Evolutionary conservation across 2,888 invertebrate genomes (phyloP).

Genomic region (Bombyx huttoni): DNA sequence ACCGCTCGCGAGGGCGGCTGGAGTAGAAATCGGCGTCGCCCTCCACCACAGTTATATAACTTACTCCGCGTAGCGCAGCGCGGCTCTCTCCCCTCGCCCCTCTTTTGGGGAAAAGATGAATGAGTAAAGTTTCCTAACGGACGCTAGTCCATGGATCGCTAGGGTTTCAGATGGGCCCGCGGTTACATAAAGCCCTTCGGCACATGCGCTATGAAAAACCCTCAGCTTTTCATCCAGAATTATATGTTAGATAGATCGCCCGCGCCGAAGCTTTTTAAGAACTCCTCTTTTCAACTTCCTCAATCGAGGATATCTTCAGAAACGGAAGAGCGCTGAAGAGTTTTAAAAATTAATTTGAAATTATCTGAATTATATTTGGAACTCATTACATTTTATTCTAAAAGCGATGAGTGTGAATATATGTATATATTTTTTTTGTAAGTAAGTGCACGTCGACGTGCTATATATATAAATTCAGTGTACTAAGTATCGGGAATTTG

Average conservation of each 20-base stretch:
- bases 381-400: too few relatives aligned
- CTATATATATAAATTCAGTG: too few relatives aligned
- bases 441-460: too few relatives aligned
- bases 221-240: conserved; percentile 13
- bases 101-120: conserved; percentile 67
- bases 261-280: conserved; percentile 20
- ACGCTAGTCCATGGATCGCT: conserved; percentile 58
- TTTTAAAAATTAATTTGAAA: not conserved
- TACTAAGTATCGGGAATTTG: too few relatives aligned
- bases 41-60: conserved; percentile 46
- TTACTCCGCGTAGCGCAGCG: conserved; percentile 53
- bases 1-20: conserved; percentile 40
- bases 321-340: not conserved
- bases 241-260: conserved; percentile 14
- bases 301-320: not conserved
- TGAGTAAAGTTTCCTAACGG: conserved; percentile 66
- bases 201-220: conserved; percentile 37
- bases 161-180: conserved; percentile 40
- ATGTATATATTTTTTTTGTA: too few relatives aligned
- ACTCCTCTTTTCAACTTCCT: not conserved
- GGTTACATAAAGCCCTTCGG: conserved; percentile 49
- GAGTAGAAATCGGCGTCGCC: conserved; percentile 38
- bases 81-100: conserved; percentile 47
- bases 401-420: too few relatives aligned
- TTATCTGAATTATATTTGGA: too few relatives aligned